Base-by-base conservation (phyloP, 2,113 vertebrate species). In the Chaenogobius annularis region DNA sequence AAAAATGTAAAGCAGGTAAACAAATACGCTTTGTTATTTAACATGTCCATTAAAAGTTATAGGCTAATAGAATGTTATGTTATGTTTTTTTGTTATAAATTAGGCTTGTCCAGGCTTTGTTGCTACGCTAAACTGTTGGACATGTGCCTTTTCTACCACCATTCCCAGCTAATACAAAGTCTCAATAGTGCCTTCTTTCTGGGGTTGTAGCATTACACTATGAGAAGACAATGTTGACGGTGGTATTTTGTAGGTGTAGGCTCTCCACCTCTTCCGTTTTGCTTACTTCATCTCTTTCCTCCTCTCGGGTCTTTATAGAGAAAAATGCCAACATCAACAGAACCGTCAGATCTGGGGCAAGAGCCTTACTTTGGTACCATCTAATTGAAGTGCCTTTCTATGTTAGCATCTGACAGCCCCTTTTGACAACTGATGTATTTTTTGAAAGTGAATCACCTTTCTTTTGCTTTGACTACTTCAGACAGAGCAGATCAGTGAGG, bases 331-430 rank as follows among this genome's bases (percentile, higher is more conserved):
- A 58, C 85, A 84, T 90, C 87, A 83, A 90, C 91, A 89, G 86
- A 91, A 91, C 83, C 67, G 91, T 92, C 92, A 93, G 81, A 85
- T 87, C 80, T 82, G 86, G 80, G 86, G 79, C 79, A 76, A 70
- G 77, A 59, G 48, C 74, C 77, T 87, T 85, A 88, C 80, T 84
- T 88, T 83, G 85, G 73, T 85, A 75, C 81, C 70, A 70, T 89
- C 82, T 91, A 92, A 92, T 90, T 92, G 87, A 91, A 90, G 88
- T 88, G 89, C 91, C 89, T 90, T 83, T 80, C 85, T 83, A 74
- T 86, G 88, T 89, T 85, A 87, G 90, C 64, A 81, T 86, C 84
- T 88, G 87, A 85, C 87, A 84, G 91, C 82, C 85, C 74, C 83
- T 88, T 91, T 91, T 91, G 91, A 93, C 90, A 87, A 85, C 78